Evolutionary conservation across 2,113 vertebrate species (phyloP).

Genomic region (Nibea coibor): DNA sequence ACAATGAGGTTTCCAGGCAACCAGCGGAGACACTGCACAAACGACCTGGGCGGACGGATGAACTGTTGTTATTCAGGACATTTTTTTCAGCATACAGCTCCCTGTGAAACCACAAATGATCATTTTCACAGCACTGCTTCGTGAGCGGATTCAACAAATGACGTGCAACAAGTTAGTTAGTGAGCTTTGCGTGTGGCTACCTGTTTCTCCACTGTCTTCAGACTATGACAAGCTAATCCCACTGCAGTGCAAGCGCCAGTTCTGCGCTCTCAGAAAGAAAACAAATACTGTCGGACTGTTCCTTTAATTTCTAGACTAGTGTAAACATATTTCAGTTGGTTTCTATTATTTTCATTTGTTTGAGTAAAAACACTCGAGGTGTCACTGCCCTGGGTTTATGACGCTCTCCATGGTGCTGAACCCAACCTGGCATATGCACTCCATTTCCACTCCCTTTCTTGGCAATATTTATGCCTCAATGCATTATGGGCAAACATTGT

Average conservation of each 20-base stretch:
- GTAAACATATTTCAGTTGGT: neutral
- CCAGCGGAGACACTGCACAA: neutral
- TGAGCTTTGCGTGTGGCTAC: neutral
- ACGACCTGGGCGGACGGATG: neutral
- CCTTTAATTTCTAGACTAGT: neutral
- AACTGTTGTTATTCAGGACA: neutral
- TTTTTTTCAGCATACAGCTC: too few relatives aligned
- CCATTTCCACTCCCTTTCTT: neutral
- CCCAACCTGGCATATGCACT: constrained; percentile 17
- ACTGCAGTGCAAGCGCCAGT: neutral
- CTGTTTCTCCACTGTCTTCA: neutral
- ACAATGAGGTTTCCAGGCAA: neutral
- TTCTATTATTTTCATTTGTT: neutral
- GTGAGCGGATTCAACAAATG: neutral
- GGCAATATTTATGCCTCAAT: constrained; percentile 1
- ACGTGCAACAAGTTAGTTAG: neutral
- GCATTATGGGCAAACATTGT: constrained; percentile 6
- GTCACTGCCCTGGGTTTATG: constrained; percentile 18
- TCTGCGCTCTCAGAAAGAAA: neutral
- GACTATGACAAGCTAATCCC: neutral
- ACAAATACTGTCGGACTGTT: neutral
- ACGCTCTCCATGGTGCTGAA: constrained; percentile 76
- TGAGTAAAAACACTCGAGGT: neutral
- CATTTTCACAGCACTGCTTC: neutral
- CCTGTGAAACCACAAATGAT: neutral